A percentile compares a stretch with the other conserved stretches of the same genome.
phyloP scores from a whole-genome alignment of 2,113 vertebrate genomes.

The Cercopithecus mona region DNA sequence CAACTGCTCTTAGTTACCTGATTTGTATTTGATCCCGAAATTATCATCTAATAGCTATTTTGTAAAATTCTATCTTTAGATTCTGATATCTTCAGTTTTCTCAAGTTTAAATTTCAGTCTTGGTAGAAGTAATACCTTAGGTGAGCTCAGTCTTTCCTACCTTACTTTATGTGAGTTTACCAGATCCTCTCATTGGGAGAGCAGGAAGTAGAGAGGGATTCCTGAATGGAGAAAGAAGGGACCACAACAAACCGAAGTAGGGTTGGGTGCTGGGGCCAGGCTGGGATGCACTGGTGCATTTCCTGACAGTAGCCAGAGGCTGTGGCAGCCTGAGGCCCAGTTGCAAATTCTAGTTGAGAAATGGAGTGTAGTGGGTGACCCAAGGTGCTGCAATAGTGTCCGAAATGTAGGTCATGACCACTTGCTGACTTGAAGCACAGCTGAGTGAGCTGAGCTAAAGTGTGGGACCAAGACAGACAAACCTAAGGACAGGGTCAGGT shows the following conservation, averaged over 20 bases:
- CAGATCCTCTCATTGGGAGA: background rate
- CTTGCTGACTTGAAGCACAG: background rate
- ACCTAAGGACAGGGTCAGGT: background rate
- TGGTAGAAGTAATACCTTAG: background rate
- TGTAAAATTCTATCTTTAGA: background rate
- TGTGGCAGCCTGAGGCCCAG: background rate
- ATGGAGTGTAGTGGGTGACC: background rate
- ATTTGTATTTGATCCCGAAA: background rate
- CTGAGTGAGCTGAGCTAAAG: background rate
- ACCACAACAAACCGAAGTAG: no score
- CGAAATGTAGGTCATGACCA: background rate
- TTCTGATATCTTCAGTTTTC: background rate
- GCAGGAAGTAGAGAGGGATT: background rate
- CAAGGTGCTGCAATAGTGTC: no score
- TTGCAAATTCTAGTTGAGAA: background rate
- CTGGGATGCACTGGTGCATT: rapidly evolving
- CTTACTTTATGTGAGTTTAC: background rate
- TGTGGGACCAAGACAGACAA: background rate
- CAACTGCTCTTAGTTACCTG: background rate
- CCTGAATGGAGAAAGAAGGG: background rate
- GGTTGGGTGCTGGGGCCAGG: no score
- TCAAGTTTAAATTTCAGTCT: background rate
- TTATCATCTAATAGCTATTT: background rate
- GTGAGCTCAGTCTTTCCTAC: background rate
- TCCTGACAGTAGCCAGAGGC: no score